A percentile compares a stretch with the other conserved stretches of the same genome.
Conservation (phyloP, 2,888 invertebrate genomes). For the Ditylenchus weischeri region DNA sequence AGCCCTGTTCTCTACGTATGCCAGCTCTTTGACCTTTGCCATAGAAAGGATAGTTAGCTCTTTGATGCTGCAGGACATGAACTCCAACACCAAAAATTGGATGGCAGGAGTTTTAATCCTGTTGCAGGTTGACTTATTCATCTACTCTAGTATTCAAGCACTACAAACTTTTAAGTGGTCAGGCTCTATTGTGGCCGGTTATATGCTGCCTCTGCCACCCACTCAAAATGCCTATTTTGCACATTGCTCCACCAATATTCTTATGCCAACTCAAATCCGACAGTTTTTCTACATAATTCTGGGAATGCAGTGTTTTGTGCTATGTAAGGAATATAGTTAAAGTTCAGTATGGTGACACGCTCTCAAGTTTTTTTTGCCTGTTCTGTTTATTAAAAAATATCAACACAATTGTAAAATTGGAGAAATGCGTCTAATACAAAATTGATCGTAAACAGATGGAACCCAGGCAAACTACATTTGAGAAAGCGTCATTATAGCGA, state of each 20-base stretch:
- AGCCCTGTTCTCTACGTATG: conserved; percentile 25
- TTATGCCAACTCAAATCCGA: conserved; percentile 31
- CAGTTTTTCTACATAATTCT: conserved; percentile 31
- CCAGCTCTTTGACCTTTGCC: conserved; percentile 22
- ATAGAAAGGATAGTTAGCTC: conserved; percentile 25
- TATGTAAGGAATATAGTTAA: neutral
- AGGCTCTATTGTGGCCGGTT: conserved; percentile 12
- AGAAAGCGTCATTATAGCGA: too few species aligned
- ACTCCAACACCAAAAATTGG: neutral
- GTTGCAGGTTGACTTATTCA: conserved; percentile 15
- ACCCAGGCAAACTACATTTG: too few species aligned
- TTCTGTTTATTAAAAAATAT: too few species aligned
- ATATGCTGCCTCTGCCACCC: conserved; percentile 2
- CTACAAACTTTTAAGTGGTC: conserved; percentile 23
- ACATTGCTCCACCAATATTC: conserved; percentile 30
- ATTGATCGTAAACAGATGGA: too few species aligned
- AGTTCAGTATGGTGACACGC: too few species aligned
- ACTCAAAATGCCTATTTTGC: conserved; percentile 11
- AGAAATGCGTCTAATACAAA: too few species aligned
- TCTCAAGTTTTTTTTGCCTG: too few species aligned
- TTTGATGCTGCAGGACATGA: conserved; percentile 13
- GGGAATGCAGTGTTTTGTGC: conserved; percentile 29
- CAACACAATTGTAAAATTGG: too few species aligned
- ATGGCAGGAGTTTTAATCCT: conserved; percentile 18
- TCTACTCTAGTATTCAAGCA: too few species aligned